Percentiles rank a stretch among this genome's conserved stretches.
Conservation (phyloP, 2,797 vertebrate species). For the Craterocephalus amniculus region DNA sequence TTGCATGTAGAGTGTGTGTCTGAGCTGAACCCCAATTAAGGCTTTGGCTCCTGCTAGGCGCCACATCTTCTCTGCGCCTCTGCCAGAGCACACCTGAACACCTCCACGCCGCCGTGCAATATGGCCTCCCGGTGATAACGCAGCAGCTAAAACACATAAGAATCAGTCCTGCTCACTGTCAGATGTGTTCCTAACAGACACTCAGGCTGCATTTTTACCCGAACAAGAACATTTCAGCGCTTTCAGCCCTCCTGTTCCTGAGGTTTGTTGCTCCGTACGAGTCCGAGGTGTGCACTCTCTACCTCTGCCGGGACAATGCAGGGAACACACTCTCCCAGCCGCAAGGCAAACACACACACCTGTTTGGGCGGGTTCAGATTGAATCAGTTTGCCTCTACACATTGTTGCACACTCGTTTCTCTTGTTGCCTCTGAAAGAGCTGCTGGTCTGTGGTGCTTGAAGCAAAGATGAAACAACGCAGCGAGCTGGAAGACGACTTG, state of each 20-base stretch:
- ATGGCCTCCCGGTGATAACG: conserved; percentile 9
- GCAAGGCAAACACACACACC: too few species aligned
- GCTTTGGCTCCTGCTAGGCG: conserved; percentile 49
- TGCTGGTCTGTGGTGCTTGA: conserved; percentile 24
- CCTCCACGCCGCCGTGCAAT: conserved; percentile 16
- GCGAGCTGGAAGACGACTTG: conserved; percentile 43
- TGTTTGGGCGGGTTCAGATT: conserved; percentile 20
- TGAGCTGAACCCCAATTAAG: conserved; percentile 77
- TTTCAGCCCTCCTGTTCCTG: neutral
- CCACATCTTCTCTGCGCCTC: conserved; percentile 39
- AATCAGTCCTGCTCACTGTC: conserved; percentile 20
- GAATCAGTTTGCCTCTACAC: conserved; percentile 10
- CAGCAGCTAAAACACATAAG: conserved; percentile 35
- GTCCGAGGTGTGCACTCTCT: conserved; percentile 49
- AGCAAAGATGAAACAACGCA: conserved; percentile 33
- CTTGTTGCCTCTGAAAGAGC: conserved; percentile 25
- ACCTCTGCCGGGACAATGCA: conserved; percentile 18
- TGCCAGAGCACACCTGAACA: conserved; percentile 31
- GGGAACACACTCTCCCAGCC: conserved; percentile 10
- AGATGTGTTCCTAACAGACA: conserved; percentile 35
- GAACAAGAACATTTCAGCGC: neutral
- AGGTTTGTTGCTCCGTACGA: neutral
- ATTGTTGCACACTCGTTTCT: conserved; percentile 29
- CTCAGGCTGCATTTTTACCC: conserved; percentile 42
- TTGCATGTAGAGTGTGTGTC: conserved; percentile 69